Base-by-base conservation (phyloP, 2,113 vertebrate genomes). In the Alethe diademata region DNA sequence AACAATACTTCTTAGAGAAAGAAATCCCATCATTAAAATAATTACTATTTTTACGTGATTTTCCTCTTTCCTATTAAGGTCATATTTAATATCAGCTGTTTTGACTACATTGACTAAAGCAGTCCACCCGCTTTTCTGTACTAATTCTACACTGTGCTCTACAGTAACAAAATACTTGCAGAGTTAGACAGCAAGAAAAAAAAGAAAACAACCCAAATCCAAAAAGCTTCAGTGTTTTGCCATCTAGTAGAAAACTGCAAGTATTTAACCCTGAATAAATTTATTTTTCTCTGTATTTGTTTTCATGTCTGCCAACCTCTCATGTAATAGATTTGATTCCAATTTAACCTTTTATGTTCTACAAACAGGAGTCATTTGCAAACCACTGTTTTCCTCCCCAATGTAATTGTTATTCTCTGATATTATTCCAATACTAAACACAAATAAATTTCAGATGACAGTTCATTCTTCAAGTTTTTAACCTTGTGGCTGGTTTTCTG, bases 21-120 rank as follows among this genome's bases (percentile, higher is more conserved):
- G 88, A 38, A 33, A n/a, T 11, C 24, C 28, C 10, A 31, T 13
- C 2, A 20, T 62, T 57, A 33, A 74, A 88, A 31, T 14, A 8
- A 53, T 47, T 36, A 43, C 8, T 45, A 3, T 16, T 58, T 82
- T 65, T 12, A 47, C 2, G 2, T 14, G 2, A 1, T 12, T 47
- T 48, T 72, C n/a, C 42, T 43, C 67, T 42, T 72, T 24, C 25
- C 25, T 25, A 7, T 12, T 75, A 45, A 50, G 82, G 29, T 29
- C 1, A 4, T 4, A 17, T 17, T 69, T 42, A 31, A 2, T 11
- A 72, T 6, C 12, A 8, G 3, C 5, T n/a, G 14, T 51, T 74
- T 38, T 38, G 28, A 17, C 12, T 11, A 15, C 35, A 19, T 0
- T 2, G 31, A 45, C 38, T 64, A 14, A n/a, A 91, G 43, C 48